Conservation (phyloP, 2,888 invertebrate species). For the Polydrusus cervinus region DNA sequence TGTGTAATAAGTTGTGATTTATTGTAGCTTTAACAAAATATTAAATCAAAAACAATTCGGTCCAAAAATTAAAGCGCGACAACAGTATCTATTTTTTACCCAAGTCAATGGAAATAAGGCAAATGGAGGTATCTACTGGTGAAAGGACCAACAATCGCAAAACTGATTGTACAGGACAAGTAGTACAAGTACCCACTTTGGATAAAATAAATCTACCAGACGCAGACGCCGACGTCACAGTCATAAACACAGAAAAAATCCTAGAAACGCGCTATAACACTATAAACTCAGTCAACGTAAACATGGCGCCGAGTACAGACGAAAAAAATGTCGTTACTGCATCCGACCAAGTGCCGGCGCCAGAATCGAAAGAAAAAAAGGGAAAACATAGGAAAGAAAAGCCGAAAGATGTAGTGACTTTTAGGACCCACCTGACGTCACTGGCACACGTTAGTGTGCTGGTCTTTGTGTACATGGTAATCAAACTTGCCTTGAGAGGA, state of each 20-base stretch:
- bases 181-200: neutral
- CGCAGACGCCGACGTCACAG: neutral
- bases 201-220: slow-evolving; percentile 1
- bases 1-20: neutral
- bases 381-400: slow-evolving; percentile 35
- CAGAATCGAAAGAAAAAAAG: neutral
- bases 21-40: neutral
- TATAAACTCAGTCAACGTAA: slow-evolving; percentile 26
- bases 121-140: slow-evolving; percentile 3
- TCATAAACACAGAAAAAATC: neutral
- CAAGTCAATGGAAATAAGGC: slow-evolving; percentile 6
- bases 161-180: neutral
- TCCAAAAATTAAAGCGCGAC: slow-evolving; percentile 15
- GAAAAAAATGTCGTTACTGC: neutral
- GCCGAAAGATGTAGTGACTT: slow-evolving; percentile 49
- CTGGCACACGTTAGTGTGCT: slow-evolving; percentile 59
- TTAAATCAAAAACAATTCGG: slow-evolving; percentile 4
- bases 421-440: slow-evolving; percentile 56
- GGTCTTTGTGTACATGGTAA: slow-evolving; percentile 57
- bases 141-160: slow-evolving; percentile 18
- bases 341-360: slow-evolving; percentile 9
- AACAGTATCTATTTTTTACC: neutral
- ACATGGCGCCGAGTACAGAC: slow-evolving; percentile 32
- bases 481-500: slow-evolving; percentile 58
- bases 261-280: too few relatives aligned